A percentile compares a stretch with the other conserved stretches of the same genome.
These are phyloP conservation scores for Ceyx cyanopectus DNA, from an alignment of 2,113 vertebrate genomes.

Conservation along the genomic window DNA sequence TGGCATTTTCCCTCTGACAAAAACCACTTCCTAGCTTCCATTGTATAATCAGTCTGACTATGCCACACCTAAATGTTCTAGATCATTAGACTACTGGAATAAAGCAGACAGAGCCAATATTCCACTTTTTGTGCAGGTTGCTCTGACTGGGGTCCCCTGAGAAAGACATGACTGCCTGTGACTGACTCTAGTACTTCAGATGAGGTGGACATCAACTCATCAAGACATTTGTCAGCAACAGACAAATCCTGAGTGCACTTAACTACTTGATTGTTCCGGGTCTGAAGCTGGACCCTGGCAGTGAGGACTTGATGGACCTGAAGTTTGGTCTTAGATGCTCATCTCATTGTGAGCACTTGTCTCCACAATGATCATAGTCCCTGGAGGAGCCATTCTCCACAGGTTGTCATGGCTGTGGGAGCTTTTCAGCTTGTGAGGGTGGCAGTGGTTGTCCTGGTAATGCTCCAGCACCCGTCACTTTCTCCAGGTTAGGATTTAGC, in stretches of 20 bases:
- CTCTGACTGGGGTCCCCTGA: background rate
- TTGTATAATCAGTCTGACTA: background rate
- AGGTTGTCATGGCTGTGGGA: rapidly evolving
- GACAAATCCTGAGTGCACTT: background rate
- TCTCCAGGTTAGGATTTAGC: background rate
- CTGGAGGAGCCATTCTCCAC: background rate
- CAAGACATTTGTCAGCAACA: background rate
- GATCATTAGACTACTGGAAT: background rate
- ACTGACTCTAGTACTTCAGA: background rate
- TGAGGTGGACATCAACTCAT: background rate
- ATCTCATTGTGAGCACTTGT: background rate
- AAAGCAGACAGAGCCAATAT: background rate
- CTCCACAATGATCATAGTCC: no score
- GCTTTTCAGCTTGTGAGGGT: background rate
- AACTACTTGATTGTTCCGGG: background rate
- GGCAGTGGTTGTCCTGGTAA: background rate
- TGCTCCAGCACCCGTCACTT: background rate
- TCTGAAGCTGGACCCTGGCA: background rate
- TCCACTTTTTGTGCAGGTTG: background rate
- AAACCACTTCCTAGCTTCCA: background rate
- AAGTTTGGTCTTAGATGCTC: background rate
- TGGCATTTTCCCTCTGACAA: background rate
- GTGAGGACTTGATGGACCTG: background rate
- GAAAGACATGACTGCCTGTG: background rate
- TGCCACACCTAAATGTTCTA: background rate